Evolutionary conservation across 30 jellyfish, hydroid and myxozoan genomes (phyloP).

Genomic region (Aurelia aurita): DNA sequence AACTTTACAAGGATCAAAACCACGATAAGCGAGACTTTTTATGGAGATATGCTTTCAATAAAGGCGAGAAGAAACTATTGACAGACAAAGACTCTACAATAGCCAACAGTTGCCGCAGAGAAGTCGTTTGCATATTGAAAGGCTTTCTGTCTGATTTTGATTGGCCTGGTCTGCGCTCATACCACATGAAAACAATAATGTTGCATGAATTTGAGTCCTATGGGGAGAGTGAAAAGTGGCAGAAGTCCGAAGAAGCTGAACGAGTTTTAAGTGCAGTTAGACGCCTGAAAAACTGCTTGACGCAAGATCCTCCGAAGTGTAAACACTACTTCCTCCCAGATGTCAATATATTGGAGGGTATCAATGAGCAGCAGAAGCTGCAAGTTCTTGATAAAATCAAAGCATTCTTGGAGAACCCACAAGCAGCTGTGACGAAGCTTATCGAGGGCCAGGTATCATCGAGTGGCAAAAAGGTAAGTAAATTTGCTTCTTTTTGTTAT

Average conservation of each 20-base stretch:
- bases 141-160: conserved; percentile 44
- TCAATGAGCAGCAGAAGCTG: conserved; percentile 14
- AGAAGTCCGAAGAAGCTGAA: conserved; percentile 7
- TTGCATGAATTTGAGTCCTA: conserved; percentile 62
- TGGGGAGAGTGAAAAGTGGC: conserved; percentile 47
- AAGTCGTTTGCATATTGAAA: conserved; percentile 57
- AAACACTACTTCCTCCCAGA: conserved; percentile 33
- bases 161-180: conserved; percentile 71
- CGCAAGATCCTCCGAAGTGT: not conserved
- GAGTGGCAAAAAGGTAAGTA: conserved; percentile 13
- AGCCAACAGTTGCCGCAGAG: conserved; percentile 55
- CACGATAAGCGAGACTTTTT: conserved; percentile 28
- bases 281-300: conserved; percentile 13
- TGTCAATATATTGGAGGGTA: conserved; percentile 35
- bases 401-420: conserved; percentile 11
- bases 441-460: not conserved
- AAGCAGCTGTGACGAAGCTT: not conserved
- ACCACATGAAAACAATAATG: conserved; percentile 68
- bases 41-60: conserved; percentile 68
- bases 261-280: conserved; percentile 30
- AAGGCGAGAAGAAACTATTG: conserved; percentile 56
- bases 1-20: conserved; percentile 26
- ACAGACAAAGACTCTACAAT: conserved; percentile 24
- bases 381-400: conserved; percentile 5
- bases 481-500: too few relatives aligned